Base-by-base conservation (phyloP, 2,797 vertebrate species). In the Arrhamphus sclerolepis region DNA sequence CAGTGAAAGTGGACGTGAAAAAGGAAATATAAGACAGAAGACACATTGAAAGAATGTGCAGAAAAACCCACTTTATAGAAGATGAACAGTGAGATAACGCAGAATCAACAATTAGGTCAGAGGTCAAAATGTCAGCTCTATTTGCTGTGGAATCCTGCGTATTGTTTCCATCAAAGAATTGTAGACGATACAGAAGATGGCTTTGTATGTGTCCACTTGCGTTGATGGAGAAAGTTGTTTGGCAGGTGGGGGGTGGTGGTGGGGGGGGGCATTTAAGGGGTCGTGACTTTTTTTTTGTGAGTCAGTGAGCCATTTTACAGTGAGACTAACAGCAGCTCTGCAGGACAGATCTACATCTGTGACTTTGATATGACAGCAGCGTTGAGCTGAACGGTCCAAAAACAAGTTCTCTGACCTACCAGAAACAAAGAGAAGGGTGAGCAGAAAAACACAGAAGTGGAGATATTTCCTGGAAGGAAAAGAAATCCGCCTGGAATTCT, bases 271-370 rank as follows among this genome's bases (percentile, higher is more conserved):
- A 56, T 66, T 59, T 57, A 70, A 55, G n/a, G 63, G 76, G 75
- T 89, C 87, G 85, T 42, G 67, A 64, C 82, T 26, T 26, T 26
- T 77, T 87, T 84, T 86, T 87, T 89, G 80, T 80, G 81, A 87
- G 81, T 66, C 83, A 87, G 84, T 84, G 72, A 85, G 72, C 75
- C 87, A 81, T 87, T 84, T 75, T 81, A 86, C 84, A 81, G 74
- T 89, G 81, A 90, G 62, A 42, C 76, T 84, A 88, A 88, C 72
- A 69, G 71, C 56, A 24, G 44, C 86, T 66, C 86, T 17, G 72
- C 79, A 76, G 86, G 81, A 72, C 70, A 46, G 29, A 46, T 59
- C 81, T 85, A 72, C 75, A 85, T 57, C 77, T 84, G 83, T 57
- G 80, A 82, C 72, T 76, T 67, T 78, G 65, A 79, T 81, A 82